Percentiles rank a stretch among this genome's conserved stretches.
phyloP scores from a whole-genome alignment of 2,888 invertebrate species.

The Tenthredo livida region DNA sequence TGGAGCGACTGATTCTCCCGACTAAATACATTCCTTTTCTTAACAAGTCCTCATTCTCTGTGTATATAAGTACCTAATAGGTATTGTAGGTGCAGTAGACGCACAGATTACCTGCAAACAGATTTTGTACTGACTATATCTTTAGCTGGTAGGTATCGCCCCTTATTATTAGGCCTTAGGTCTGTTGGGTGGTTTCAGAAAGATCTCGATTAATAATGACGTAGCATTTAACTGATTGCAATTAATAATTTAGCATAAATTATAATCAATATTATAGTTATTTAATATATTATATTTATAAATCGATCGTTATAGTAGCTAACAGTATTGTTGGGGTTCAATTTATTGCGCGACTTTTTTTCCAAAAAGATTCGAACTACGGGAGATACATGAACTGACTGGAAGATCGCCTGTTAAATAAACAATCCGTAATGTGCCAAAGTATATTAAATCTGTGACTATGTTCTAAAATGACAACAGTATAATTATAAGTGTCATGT shows the following conservation, averaged over 20 bases:
- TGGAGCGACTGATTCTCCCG: background rate
- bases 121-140: background rate
- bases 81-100: background rate
- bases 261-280: background rate
- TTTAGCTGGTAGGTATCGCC: background rate
- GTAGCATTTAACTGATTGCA: background rate
- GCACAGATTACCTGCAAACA: background rate
- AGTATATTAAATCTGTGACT: constrained; percentile 20
- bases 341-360: background rate
- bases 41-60: background rate
- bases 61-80: background rate
- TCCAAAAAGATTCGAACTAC: background rate
- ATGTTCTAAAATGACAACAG: background rate
- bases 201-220: background rate
- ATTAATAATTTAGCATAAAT: background rate
- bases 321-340: constrained; percentile 7
- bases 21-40: background rate
- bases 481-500: background rate
- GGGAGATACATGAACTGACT: background rate
- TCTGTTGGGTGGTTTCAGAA: background rate
- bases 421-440: constrained; percentile 25
- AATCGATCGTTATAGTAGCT: constrained; percentile 13
- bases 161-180: background rate
- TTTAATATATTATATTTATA: constrained; percentile 6
- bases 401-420: background rate